Base-by-base conservation (phyloP, 2,113 vertebrate species). In the Notechis scutatus region DNA sequence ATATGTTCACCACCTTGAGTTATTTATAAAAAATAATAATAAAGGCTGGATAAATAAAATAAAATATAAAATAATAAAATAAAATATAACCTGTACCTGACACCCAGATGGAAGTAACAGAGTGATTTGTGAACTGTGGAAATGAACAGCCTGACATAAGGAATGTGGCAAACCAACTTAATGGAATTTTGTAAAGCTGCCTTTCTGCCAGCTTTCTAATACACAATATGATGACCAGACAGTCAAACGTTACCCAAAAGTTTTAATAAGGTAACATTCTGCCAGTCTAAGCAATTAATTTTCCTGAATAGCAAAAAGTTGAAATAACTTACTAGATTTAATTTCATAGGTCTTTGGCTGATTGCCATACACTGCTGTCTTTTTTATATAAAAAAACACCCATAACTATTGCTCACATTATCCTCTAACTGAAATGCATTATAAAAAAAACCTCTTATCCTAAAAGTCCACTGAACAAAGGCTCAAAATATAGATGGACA, bases 401-500 rank as follows among this genome's bases (percentile, higher is more conserved):
- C 24, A 50, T 8, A 57, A 56, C 8, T 39, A 64, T 93, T 93
- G 87, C 55, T 88, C 85, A 64, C 4, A 50, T 92, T 93, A 92
- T 91, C 87, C 69, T 55, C 89, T 90, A 90, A 92, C 89, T 89
- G 91, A 86, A 92, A 93, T 55, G 24, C 69, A 85, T 88, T 81
- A 50, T 50, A 91, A 50, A 89, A 91, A n/a, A 91, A 91, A 59
- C 23, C 61, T 24, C n/a, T 91, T 61, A 85, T 61, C 47, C 87
- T 57, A 57, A 61, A 85, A 89, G 18, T 64, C 59, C 69, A 86
- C 23, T 59, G 69, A 86, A 81, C 56, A 85, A 64, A 86, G 87
- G 89, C 92, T 93, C 47, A 55, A 92, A 91, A 90, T 88, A 45
- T 69, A 90, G 88, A 91, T 9, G n/a, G 21, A 20, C 56, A 57